Evolutionary conservation across 2,113 vertebrate species (phyloP), one percentile per base, ranked within the genome.

Genomic region (Alligator sinensis): DNA sequence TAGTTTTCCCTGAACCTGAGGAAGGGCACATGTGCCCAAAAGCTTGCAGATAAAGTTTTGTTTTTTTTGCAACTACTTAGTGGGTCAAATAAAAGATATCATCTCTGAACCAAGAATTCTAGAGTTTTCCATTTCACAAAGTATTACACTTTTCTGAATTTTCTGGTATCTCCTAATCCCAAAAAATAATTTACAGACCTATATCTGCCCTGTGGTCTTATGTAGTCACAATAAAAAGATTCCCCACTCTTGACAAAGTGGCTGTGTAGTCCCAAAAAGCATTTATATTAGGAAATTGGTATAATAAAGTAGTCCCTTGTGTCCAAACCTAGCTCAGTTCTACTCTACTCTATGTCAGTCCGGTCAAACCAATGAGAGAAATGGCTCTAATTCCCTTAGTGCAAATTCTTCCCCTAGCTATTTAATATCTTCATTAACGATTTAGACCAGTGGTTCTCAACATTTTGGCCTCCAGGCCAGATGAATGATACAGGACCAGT

Each of bases 181-280:
- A 92, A 16, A 78, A 93, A 94, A 80, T 87, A 84, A 84, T 66
- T 21, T 92, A 74, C 66, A 74, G 77, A 89, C 28, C 81, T 88
- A 87, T 80, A 75, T 70, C 58, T 86, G 86, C 87, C 85, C 88
- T 86, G 55, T 94, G 86, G 91, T 91, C 75, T 87, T 94, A 70
- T 89, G 60, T 28, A 84, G 8, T 47, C 24, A 82, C 16, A 77
- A 27, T 89, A 38, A 82, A 93, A 87, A 7, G 17, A 91, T 89
- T 95, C 58, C 54, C 89, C 83, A 57, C 88, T 90, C 85, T 77
- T 64, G 47, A 47, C 47, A 47, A 47, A 47, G 47, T 47, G 47
- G 47, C 47, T 47, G 47, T 47, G 47, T 47, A 47, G 47, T 47
- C 47, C 47, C 47, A 47, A 47, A 47, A 47, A 47, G 64, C 9